Percentiles rank a stretch among this genome's conserved stretches.
These are phyloP conservation scores for Pteropus alecto DNA, from an alignment of 2,113 vertebrate genomes.

Conservation along the genomic window DNA sequence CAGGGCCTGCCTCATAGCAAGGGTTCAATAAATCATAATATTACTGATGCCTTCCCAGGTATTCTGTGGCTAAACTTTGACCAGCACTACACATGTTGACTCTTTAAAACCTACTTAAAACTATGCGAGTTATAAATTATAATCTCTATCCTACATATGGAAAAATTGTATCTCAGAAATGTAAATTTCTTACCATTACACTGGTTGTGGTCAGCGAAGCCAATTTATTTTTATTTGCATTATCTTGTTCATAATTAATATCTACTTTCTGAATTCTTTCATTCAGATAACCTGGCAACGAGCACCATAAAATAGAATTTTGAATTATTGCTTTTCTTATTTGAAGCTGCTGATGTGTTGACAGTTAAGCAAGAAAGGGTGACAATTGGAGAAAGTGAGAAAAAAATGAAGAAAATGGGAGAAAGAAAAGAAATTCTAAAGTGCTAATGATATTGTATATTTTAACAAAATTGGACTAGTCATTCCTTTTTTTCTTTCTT, in stretches of 20 bases:
- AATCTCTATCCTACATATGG: not conserved
- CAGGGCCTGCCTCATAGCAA: not conserved
- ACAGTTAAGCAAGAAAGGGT: not conserved
- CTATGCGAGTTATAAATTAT: not conserved
- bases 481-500: not conserved
- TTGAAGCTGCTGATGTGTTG: not conserved
- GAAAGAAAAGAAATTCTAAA: not conserved
- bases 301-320: not conserved
- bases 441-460: not conserved
- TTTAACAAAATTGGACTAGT: not conserved
- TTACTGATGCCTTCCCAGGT: not conserved
- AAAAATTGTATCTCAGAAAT: not conserved
- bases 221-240: not conserved
- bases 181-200: not conserved
- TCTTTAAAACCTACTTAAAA: not conserved
- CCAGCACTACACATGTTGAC: not conserved
- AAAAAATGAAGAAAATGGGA: not conserved
- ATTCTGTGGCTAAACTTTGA: not conserved
- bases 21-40: not conserved
- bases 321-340: not conserved
- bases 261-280: not conserved
- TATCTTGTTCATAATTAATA: not conserved
- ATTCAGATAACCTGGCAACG: not conserved
- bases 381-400: not conserved
- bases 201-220: not conserved